Conservation (phyloP, 2,888 invertebrate species). For the Trilocha varians region DNA sequence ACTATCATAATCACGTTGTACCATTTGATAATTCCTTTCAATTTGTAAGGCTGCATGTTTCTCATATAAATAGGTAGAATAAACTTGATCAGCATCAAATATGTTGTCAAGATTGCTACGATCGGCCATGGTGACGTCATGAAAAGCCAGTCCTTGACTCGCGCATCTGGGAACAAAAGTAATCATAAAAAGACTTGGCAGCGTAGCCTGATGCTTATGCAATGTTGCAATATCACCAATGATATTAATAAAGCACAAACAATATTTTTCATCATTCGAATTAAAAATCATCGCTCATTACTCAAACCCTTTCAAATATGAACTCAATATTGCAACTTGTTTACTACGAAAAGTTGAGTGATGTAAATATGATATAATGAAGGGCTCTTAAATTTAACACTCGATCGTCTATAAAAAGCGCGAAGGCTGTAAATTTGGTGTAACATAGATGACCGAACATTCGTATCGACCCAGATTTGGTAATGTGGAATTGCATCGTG, state of each 20-base stretch:
- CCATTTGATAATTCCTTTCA: constrained; percentile 77
- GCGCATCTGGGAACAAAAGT: constrained; percentile 52
- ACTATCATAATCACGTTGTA: constrained; percentile 89
- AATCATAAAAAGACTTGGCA: no score
- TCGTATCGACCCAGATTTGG: constrained; percentile 23
- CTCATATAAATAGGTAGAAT: constrained; percentile 80
- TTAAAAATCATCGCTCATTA: no score
- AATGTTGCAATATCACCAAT: no score
- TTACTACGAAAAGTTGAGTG: no score
- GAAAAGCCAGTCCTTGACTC: constrained; percentile 77
- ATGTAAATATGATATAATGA: not conserved
- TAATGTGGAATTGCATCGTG: constrained; percentile 10
- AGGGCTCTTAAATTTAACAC: not conserved
- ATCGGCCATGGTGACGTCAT: constrained; percentile 75
- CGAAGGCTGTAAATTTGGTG: no score
- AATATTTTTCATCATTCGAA: no score
- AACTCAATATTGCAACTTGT: no score
- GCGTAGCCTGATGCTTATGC: no score
- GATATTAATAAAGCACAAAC: no score
- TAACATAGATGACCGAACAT: constrained; percentile 14
- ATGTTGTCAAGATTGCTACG: constrained; percentile 60
- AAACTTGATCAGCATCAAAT: constrained; percentile 72
- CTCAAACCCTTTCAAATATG: no score
- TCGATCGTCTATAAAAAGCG: not conserved
- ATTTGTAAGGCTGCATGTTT: constrained; percentile 75